Evolutionary conservation across 2,888 invertebrate species (phyloP).

Genomic region (Dryocosmus kuriphilus): DNA sequence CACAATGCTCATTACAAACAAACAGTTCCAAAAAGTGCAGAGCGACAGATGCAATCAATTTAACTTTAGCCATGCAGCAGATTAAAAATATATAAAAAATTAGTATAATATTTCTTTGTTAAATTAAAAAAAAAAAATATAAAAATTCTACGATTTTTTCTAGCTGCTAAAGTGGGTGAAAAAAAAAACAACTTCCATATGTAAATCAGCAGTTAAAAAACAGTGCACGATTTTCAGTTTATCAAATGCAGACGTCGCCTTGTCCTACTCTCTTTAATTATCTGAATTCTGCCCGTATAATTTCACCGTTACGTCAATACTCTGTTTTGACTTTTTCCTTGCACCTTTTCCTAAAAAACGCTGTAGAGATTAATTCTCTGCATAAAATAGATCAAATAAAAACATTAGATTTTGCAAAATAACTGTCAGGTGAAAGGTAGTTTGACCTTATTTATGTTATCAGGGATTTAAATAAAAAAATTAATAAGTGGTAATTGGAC

Average conservation of each 20-base stretch:
- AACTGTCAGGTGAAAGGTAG: constrained; percentile 5
- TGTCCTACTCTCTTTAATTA: constrained; percentile 36
- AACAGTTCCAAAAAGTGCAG: background rate
- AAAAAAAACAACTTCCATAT: background rate
- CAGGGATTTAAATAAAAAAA: background rate
- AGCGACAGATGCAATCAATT: background rate
- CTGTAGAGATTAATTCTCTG: background rate
- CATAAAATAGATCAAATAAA: background rate
- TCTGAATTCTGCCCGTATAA: constrained; percentile 34
- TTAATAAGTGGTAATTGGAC: constrained; percentile 2
- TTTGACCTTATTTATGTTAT: constrained; percentile 18
- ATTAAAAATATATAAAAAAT: background rate
- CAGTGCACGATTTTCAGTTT: constrained; percentile 25
- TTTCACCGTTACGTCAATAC: background rate
- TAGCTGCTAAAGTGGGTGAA: no score
- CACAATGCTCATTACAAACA: background rate
- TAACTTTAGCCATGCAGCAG: background rate
- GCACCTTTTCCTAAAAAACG: background rate
- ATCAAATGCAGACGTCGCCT: constrained; percentile 23
- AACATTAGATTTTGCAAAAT: background rate
- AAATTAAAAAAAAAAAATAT: no score
- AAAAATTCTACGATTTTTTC: no score
- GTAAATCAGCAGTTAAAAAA: constrained; percentile 9
- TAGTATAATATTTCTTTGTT: background rate
- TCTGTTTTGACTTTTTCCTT: background rate